Percentiles rank a stretch among this genome's conserved stretches.
These are phyloP conservation scores for Prolemur simus DNA, from an alignment of 2,113 vertebrate genomes.

Conservation along the genomic window DNA sequence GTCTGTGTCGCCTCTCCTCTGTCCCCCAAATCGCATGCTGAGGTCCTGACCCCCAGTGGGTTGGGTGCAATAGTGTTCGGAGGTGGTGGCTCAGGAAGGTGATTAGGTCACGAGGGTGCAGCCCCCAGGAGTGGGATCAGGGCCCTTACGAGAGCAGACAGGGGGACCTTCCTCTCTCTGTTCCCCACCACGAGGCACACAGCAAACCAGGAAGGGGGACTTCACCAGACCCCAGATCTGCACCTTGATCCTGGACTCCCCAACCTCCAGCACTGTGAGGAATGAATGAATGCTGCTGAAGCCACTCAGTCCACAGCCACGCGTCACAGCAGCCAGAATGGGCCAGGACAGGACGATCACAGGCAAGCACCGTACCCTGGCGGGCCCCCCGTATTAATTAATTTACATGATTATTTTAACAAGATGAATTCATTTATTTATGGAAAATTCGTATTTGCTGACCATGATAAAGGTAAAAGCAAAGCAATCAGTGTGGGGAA, in stretches of 20 bases:
- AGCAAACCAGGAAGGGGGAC: background rate
- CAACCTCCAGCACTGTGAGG: background rate
- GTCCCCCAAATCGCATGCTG: background rate
- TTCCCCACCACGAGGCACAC: too few species aligned
- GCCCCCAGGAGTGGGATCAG: background rate
- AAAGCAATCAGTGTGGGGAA: accelerated
- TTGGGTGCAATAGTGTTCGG: too few species aligned
- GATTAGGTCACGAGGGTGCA: too few species aligned
- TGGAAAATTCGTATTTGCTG: background rate
- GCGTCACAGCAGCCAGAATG: background rate
- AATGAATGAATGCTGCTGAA: accelerated
- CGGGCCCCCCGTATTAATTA: accelerated
- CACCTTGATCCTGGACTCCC: background rate
- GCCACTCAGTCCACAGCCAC: too few species aligned
- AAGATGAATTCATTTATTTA: background rate
- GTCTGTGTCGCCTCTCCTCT: background rate
- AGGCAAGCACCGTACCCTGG: accelerated
- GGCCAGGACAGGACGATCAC: accelerated
- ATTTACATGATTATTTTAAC: accelerated
- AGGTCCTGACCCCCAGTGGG: background rate
- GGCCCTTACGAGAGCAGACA: accelerated
- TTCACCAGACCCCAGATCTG: background rate
- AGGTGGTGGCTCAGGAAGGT: background rate
- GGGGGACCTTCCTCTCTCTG: too few species aligned
- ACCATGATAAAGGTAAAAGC: accelerated